These are phyloP conservation scores for Perognathus longimembris DNA, from an alignment of 2,113 vertebrate genomes.

Conservation along the genomic window DNA sequence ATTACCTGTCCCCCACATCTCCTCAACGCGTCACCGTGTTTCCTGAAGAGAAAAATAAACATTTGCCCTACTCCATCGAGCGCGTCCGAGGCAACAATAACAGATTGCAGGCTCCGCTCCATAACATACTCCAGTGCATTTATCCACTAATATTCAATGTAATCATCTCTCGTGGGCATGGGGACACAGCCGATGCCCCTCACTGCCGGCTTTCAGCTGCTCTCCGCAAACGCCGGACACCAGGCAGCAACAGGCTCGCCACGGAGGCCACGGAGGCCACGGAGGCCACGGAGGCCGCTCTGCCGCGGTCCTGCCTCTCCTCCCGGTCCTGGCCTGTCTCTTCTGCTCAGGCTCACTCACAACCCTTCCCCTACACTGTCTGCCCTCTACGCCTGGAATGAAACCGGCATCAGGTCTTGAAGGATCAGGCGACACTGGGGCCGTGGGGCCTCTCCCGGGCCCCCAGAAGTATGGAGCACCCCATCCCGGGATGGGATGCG, in stretches of 20 bases:
- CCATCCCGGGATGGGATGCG: rapidly evolving
- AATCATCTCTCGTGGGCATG: background rate
- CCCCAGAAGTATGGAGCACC: background rate
- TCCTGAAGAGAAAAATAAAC: background rate
- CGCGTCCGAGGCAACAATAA: background rate
- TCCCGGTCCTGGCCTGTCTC: background rate
- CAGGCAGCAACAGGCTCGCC: too few species aligned
- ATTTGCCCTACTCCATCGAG: background rate
- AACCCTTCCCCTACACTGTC: rapidly evolving
- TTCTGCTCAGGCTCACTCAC: too few species aligned
- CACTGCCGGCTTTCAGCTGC: too few species aligned
- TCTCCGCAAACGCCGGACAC: background rate
- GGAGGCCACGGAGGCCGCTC: too few species aligned
- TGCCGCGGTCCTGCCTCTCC: background rate
- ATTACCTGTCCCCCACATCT: background rate
- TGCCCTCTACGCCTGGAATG: background rate
- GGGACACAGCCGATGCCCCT: rapidly evolving
- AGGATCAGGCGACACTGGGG: rapidly evolving
- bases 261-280: too few species aligned
- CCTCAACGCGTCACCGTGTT: background rate
- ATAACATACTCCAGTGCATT: background rate
- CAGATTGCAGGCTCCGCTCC: background rate
- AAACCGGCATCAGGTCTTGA: too few species aligned
- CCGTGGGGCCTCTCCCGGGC: too few species aligned
- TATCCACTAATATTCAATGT: background rate